These are phyloP conservation scores for Drosophila paranaensis DNA, from an alignment of 2,888 invertebrate species.

Conservation along the genomic window DNA sequence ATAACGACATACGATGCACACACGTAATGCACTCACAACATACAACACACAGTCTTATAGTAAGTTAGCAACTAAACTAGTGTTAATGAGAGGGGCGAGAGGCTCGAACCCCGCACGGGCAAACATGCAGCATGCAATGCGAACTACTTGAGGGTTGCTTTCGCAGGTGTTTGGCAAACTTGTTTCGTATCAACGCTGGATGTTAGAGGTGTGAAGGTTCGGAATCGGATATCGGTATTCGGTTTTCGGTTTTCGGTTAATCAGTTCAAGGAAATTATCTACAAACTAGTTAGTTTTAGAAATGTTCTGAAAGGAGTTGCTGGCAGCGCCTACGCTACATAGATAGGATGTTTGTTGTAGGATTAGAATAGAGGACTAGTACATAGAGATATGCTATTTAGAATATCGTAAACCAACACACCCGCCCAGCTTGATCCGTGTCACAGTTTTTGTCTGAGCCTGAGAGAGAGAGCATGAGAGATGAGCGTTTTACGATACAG, in stretches of 20 bases:
- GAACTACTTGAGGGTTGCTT: slow-evolving; percentile 40
- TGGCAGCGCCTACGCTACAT: slow-evolving; percentile 46
- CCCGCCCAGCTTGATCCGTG: slow-evolving; percentile 74
- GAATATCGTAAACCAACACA: slow-evolving; percentile 69
- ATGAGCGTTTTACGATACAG: slow-evolving; percentile 60
- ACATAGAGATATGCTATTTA: slow-evolving; percentile 48
- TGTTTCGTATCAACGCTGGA: slow-evolving; percentile 50
- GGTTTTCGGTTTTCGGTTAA: slow-evolving; percentile 21
- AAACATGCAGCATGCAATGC: slow-evolving; percentile 50
- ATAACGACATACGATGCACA: slow-evolving; percentile 24
- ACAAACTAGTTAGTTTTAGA: slow-evolving; percentile 42
- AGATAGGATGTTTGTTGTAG: slow-evolving; percentile 23
- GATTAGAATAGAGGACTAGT: slow-evolving; percentile 43
- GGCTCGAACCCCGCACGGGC: slow-evolving; percentile 21
- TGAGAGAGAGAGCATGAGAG: slow-evolving; percentile 71
- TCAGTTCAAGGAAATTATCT: slow-evolving; percentile 21
- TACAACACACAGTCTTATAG: slow-evolving; percentile 25
- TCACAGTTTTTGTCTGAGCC: slow-evolving; percentile 55
- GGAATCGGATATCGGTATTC: slow-evolving; percentile 10
- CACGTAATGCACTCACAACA: slow-evolving; percentile 22
- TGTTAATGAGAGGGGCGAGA: slow-evolving; percentile 24
- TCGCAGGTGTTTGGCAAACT: slow-evolving; percentile 33
- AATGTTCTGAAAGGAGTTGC: slow-evolving; percentile 22
- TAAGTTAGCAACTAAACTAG: slow-evolving; percentile 31
- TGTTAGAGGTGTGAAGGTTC: slow-evolving; percentile 39